These are phyloP conservation scores for Brachyhypopomus gauderio DNA, from an alignment of 2,113 vertebrate genomes.

Conservation along the genomic window DNA sequence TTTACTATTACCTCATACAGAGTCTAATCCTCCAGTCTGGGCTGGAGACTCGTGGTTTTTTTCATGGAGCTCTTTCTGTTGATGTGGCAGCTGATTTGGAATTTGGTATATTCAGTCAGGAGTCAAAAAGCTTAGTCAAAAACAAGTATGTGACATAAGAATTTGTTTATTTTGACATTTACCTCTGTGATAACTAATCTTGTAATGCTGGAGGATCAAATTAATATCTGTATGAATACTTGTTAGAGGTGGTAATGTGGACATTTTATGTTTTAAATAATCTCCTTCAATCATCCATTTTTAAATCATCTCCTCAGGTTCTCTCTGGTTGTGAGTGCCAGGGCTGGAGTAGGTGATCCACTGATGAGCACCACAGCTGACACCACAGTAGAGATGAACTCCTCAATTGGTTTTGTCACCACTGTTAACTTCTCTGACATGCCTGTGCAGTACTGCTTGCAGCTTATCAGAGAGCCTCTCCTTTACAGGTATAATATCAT, in stretches of 20 bases:
- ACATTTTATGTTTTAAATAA: neutral
- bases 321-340: constrained; percentile 35
- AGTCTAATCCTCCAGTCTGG: constrained; percentile 40
- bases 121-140: constrained; percentile 32
- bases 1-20: constrained; percentile 1
- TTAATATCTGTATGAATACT: neutral
- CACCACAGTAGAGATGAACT: constrained; percentile 32
- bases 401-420: constrained; percentile 34
- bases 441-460: constrained; percentile 39
- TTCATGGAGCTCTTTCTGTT: constrained; percentile 47
- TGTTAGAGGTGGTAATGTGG: neutral
- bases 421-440: constrained; percentile 39
- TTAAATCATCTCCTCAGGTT: constrained; percentile 34
- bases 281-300: no score
- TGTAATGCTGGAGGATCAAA: no score
- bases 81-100: constrained; percentile 34
- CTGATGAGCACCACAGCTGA: constrained; percentile 25
- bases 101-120: constrained; percentile 38
- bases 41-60: constrained; percentile 28
- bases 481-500: constrained; percentile 30
- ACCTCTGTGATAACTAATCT: no score
- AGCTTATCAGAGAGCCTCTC: constrained; percentile 43
- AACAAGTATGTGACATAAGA: constrained; percentile 30
- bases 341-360: constrained; percentile 10
- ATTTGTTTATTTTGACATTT: neutral